phyloP scores from a whole-genome alignment of 2,797 vertebrate genomes.

The Smutsia temminckii region DNA sequence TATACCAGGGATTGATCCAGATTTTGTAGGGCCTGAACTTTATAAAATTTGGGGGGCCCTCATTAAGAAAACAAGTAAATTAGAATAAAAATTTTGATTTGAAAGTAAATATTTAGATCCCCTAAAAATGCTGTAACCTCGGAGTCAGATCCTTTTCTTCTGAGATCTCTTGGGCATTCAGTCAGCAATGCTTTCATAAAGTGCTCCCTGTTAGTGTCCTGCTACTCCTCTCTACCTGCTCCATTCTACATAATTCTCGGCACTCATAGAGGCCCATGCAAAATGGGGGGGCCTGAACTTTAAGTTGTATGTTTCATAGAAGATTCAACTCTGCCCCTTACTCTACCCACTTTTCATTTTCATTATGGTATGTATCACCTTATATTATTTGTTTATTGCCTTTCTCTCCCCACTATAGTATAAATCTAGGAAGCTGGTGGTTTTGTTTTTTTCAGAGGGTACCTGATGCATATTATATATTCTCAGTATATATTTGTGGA shows the following conservation, averaged over 20 bases:
- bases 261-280: neutral
- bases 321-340: neutral
- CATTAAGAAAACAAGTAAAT: constrained; percentile 29
- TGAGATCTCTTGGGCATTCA: neutral
- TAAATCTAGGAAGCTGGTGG: neutral
- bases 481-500: neutral
- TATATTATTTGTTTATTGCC: neutral
- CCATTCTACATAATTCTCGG: neutral
- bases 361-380: neutral
- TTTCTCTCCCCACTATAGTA: neutral
- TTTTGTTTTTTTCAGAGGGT: constrained; percentile 36
- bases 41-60: neutral
- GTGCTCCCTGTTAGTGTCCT: neutral
- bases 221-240: neutral
- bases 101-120: neutral
- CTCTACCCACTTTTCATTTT: neutral
- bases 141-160: neutral
- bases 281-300: neutral
- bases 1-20: neutral
- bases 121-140: neutral
- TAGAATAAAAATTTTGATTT: neutral
- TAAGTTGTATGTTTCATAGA: neutral
- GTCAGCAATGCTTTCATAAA: neutral
- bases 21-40: constrained; percentile 26
- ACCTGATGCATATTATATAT: neutral